Conservation (phyloP, 1,140 invertebrate species). For the Dreissena rostriformis region DNA sequence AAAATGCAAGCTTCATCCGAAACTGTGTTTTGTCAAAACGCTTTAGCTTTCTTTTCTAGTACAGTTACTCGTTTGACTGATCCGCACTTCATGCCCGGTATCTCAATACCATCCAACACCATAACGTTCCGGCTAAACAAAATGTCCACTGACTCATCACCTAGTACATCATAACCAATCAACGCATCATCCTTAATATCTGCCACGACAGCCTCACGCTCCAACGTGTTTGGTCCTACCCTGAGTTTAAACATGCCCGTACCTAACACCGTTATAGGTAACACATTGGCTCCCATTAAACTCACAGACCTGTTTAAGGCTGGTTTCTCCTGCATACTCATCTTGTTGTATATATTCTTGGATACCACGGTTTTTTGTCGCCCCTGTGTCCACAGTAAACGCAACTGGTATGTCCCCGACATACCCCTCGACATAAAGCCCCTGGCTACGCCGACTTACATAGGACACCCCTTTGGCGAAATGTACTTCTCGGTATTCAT, state of each 20-base stretch:
- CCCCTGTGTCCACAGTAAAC: conserved; percentile 22
- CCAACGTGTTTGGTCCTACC: conserved; percentile 14
- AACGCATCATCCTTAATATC: conserved; percentile 41
- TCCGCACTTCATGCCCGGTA: too few relatives aligned
- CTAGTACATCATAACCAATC: conserved; percentile 22
- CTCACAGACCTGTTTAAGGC: not conserved
- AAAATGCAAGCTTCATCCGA: too few relatives aligned
- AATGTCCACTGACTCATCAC: too few relatives aligned
- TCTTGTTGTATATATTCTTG: not conserved
- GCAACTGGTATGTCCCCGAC: conserved; percentile 11
- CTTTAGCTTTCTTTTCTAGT: too few relatives aligned
- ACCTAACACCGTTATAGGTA: conserved; percentile 1
- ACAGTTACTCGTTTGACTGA: too few relatives aligned
- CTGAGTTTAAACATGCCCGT: conserved; percentile 25
- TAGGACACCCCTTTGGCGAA: not conserved
- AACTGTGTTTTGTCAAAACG: too few relatives aligned
- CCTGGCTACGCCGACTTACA: too few relatives aligned
- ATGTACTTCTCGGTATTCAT: not conserved
- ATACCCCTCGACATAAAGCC: conserved; percentile 13
- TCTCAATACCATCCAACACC: too few relatives aligned
- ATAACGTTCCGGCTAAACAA: too few relatives aligned
- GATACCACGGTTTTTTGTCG: conserved; percentile 11
- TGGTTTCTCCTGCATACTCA: not conserved
- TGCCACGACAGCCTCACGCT: conserved; percentile 26
- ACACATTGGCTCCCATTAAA: not conserved